Percentiles rank a stretch among this genome's conserved stretches.
Conservation (phyloP, 2,113 vertebrate genomes). For the Cryptoleucopteryx plumbea region DNA sequence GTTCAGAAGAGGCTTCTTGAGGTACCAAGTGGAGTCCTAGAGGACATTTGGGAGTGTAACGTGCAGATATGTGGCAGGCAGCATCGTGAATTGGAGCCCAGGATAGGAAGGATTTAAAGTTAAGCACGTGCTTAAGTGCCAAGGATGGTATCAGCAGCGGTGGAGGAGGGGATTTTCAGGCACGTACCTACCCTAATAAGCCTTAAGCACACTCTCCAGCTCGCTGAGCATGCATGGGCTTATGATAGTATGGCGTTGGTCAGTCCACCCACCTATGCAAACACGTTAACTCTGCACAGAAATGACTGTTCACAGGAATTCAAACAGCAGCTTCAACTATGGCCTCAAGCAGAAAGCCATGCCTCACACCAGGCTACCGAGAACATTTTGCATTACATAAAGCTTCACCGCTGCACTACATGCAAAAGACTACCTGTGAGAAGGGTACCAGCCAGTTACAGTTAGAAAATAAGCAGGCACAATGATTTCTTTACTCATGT, state of each 20-base stretch:
- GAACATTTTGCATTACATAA: neutral
- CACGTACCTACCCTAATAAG: neutral
- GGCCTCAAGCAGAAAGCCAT: neutral
- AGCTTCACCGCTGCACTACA: neutral
- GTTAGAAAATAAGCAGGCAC: neutral
- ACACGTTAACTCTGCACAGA: neutral
- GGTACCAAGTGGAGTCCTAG: neutral
- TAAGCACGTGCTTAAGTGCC: neutral
- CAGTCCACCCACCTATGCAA: neutral
- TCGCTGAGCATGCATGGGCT: neutral
- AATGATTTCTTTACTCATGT: neutral
- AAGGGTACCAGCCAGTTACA: neutral
- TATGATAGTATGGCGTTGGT: fast-evolving
- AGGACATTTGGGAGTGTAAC: neutral
- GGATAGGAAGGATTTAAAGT: neutral
- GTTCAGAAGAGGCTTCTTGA: neutral
- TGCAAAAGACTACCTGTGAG: neutral
- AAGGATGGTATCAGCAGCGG: neutral
- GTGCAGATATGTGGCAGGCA: neutral
- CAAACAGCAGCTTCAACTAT: neutral
- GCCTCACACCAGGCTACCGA: neutral
- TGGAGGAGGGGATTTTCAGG: neutral
- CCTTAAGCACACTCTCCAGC: neutral
- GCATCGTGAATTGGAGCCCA: neutral
- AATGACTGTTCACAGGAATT: neutral